A percentile compares a stretch with the other conserved stretches of the same genome.
phyloP scores from a whole-genome alignment of 2,797 vertebrate genomes.

The Anguilla obscura region DNA sequence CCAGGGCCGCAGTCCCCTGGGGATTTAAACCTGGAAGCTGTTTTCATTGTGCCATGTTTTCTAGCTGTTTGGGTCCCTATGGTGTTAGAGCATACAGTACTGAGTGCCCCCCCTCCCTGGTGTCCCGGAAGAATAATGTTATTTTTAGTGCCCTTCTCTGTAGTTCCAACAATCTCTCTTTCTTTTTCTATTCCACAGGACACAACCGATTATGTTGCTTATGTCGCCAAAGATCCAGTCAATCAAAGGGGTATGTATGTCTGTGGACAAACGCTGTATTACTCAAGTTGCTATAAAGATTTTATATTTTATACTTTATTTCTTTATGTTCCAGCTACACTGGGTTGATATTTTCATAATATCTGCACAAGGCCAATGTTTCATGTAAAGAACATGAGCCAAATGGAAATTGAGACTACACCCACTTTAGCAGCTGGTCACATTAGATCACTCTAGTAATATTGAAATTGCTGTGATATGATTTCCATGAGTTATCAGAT shows the following conservation, averaged over 20 bases:
- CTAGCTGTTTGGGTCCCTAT: not conserved
- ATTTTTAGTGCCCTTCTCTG: not conserved
- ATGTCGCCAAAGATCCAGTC: constrained; percentile 89
- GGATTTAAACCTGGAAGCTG: not conserved
- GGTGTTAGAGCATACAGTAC: not conserved
- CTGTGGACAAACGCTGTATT: not conserved
- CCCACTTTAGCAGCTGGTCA: not conserved
- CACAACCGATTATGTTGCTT: constrained; percentile 88
- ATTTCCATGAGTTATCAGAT: not conserved
- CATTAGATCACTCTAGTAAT: not conserved
- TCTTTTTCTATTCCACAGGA: constrained; percentile 72
- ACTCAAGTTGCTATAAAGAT: not conserved
- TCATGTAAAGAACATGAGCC: not conserved
- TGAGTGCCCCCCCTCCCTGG: not conserved
- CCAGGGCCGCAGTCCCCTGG: not conserved
- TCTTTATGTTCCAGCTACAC: not conserved
- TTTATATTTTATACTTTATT: not conserved
- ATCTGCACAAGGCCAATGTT: not conserved
- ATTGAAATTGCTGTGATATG: not conserved
- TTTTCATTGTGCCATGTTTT: not conserved
- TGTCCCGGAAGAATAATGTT: constrained; percentile 1
- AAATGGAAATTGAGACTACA: not conserved
- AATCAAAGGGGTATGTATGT: constrained; percentile 82
- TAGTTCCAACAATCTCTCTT: not conserved
- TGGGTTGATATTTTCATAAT: not conserved